Base-by-base conservation (phyloP, 2,797 vertebrate genomes). In the Aselliscus stoliczkanus region DNA sequence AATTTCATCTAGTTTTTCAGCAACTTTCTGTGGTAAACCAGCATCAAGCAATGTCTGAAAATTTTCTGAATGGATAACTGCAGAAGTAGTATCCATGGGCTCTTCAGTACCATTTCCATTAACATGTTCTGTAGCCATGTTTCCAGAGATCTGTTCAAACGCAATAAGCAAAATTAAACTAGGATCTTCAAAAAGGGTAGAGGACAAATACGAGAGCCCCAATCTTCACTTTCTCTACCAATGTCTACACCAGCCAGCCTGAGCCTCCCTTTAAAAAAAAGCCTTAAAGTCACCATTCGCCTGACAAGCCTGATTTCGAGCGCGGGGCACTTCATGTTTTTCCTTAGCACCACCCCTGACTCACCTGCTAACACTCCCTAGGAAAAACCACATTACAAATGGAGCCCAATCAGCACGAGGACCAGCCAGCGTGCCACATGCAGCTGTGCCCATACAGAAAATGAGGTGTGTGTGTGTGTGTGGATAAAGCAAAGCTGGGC, bases 91-190 rank as follows among this genome's bases (percentile, higher is more conserved):
- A 98, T 99, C 99, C 99, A 99, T 99, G 98, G 99, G 99, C 98
- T 99, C 99, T 99, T 99, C 99, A 76, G 99, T 99, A 97, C 99
- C 99, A 98, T 99, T 99, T 97, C 99, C 99, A 98, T 99, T 99
- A 94, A 99, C 99, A 98, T 99, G 99, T 99, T 99, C 99, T 97
- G 99, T 99, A 98, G 99, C 99, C 99, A 99, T 99, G 98, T 99
- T 99, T 99, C 98, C 99, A 99, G 99, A 99, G 98, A 99, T 99
- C 99, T 99, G 99, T 98, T 98, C 98, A 99, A 99, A 99, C 98
- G 99, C 99, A 99, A 99, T 99, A 99, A 98, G 98, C 98, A 98
- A 88, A 98, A 98, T 98, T 98, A 98, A 98, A 95, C 98, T 98
- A 98, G 93, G 31, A 83, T 98, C 97, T 98, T 97, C 97, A 94